Evolutionary conservation across 2,888 invertebrate species (phyloP).

Genomic region (Pachymerium ferrugineum): DNA sequence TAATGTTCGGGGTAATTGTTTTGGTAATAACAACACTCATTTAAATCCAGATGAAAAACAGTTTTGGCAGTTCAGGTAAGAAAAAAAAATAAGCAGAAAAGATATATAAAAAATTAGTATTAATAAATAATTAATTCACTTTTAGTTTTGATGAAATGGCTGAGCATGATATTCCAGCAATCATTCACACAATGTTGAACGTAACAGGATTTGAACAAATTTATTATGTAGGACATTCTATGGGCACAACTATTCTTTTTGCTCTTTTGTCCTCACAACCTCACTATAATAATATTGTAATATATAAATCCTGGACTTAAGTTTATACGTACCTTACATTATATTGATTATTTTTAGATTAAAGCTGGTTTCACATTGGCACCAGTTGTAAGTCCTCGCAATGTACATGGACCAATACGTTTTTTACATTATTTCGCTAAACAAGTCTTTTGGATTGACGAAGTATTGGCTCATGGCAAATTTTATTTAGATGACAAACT

Average conservation of each 20-base stretch:
- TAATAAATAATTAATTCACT: too few relatives aligned
- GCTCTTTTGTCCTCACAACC: slow-evolving; percentile 40
- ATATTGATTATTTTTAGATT: not conserved
- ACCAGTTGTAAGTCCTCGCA: not conserved
- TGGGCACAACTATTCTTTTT: slow-evolving; percentile 46
- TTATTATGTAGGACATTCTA: slow-evolving; percentile 52
- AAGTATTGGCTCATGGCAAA: not conserved
- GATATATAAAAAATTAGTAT: too few relatives aligned
- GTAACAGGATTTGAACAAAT: slow-evolving; percentile 45
- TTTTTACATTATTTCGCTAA: not conserved
- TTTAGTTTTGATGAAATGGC: slow-evolving; percentile 55
- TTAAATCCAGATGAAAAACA: slow-evolving; percentile 39
- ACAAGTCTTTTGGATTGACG: not conserved
- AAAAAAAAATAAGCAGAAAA: not conserved
- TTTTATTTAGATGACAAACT: not conserved
- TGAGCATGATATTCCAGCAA: slow-evolving; percentile 49
- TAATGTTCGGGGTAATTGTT: slow-evolving; percentile 48
- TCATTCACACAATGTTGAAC: slow-evolving; percentile 48
- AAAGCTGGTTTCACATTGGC: not conserved
- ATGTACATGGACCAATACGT: not conserved
- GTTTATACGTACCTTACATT: too few relatives aligned
- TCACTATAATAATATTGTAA: slow-evolving; percentile 36
- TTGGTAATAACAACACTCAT: slow-evolving; percentile 43
- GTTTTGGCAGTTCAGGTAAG: slow-evolving; percentile 44
- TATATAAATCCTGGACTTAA: too few relatives aligned